These are phyloP conservation scores for Psophia crepitans DNA, from an alignment of 2,113 vertebrate species.

Conservation along the genomic window DNA sequence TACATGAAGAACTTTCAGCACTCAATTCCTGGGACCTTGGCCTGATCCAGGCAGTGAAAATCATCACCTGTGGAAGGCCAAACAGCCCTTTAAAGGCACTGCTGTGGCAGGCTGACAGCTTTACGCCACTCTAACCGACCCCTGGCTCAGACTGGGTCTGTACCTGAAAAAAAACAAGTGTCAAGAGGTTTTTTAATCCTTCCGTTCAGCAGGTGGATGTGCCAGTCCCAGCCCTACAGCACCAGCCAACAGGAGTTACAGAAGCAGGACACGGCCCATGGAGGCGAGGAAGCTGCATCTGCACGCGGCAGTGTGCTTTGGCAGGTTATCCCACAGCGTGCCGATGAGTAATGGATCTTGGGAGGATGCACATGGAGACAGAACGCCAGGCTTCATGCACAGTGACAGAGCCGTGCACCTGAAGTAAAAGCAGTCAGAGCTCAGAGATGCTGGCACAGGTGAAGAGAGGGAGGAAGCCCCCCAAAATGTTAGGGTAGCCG, in stretches of 20 bases:
- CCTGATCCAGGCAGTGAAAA: background rate
- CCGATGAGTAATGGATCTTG: background rate
- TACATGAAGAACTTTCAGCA: background rate
- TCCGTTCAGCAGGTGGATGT: background rate
- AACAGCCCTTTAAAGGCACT: background rate
- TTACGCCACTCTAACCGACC: fast-evolving
- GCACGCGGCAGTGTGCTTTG: background rate
- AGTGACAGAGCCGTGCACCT: background rate
- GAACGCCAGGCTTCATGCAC: background rate
- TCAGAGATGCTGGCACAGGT: background rate
- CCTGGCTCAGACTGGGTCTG: fast-evolving
- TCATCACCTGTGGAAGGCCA: background rate
- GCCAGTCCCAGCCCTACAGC: background rate
- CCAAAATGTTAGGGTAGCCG: fast-evolving
- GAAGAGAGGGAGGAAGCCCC: background rate
- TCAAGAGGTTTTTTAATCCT: background rate
- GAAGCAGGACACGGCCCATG: background rate
- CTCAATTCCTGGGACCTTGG: background rate
- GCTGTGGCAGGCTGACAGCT: background rate
- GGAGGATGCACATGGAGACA: background rate
- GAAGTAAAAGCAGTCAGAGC: background rate
- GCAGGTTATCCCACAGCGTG: background rate
- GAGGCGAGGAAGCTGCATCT: background rate
- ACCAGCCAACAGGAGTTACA: background rate
- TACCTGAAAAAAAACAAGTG: background rate